These are phyloP conservation scores for Eupithecia subfuscata DNA, from an alignment of 2,888 invertebrate genomes.

Conservation along the genomic window DNA sequence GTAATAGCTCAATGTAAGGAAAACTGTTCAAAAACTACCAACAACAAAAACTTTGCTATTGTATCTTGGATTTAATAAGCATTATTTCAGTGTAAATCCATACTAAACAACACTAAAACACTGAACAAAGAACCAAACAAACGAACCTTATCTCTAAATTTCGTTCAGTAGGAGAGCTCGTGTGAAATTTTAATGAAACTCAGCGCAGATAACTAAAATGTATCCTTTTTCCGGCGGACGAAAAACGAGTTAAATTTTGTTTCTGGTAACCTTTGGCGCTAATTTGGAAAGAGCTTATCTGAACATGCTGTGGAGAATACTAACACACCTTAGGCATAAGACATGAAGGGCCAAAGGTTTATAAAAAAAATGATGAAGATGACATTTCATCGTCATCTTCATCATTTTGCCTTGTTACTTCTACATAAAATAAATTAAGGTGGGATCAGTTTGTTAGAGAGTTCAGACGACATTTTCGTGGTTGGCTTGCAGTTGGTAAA, in stretches of 20 bases:
- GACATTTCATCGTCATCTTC: not conserved
- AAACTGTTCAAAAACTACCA: not conserved
- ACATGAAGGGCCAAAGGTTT: not conserved
- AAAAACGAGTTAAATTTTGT: slow-evolving; percentile 35
- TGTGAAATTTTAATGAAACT: slow-evolving; percentile 48
- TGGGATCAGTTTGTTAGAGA: too few species aligned
- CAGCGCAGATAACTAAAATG: slow-evolving; percentile 49
- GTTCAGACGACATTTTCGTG: too few species aligned
- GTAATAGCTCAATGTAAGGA: not conserved
- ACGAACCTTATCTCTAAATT: slow-evolving; percentile 49
- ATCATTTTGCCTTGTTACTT: not conserved
- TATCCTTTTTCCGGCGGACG: slow-evolving; percentile 40
- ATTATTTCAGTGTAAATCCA: slow-evolving; percentile 31
- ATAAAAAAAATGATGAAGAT: too few species aligned
- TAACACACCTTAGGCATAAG: not conserved
- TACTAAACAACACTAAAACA: slow-evolving; percentile 44
- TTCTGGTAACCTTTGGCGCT: slow-evolving; percentile 23
- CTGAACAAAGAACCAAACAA: slow-evolving; percentile 48
- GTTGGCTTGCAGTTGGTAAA: too few species aligned
- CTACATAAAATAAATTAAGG: too few species aligned
- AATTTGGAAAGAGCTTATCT: slow-evolving; percentile 24
- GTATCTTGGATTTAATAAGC: slow-evolving; percentile 14
- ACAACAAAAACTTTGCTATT: not conserved
- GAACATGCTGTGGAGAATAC: not conserved
- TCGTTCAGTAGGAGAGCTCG: slow-evolving; percentile 45